phyloP scores from a whole-genome alignment of 2,797 vertebrate species.

The Hoplostethus atlanticus region DNA sequence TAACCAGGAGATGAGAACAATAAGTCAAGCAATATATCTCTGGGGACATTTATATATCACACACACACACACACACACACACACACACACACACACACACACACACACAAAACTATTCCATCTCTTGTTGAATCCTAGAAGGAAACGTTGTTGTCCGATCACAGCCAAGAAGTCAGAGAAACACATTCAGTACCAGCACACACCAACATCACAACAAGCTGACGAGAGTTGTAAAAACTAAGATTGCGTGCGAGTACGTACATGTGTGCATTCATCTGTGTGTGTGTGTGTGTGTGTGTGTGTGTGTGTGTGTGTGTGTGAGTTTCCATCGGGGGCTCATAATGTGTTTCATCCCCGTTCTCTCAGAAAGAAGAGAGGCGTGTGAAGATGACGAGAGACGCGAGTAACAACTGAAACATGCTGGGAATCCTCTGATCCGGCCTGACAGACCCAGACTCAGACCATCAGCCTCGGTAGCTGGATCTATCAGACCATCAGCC shows the following conservation, averaged over 20 bases:
- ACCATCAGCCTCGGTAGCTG: too few species aligned
- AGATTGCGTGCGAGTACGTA: background rate
- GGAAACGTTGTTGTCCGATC: too few species aligned
- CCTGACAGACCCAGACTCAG: too few species aligned
- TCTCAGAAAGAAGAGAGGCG: conserved; percentile 14
- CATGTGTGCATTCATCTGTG: background rate
- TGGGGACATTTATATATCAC: conserved; percentile 10
- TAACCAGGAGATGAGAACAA: conserved; percentile 35
- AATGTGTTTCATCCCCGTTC: conserved; percentile 31
- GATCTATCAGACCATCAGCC: too few species aligned
- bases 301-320: background rate
- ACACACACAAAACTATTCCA: too few species aligned
- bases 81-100: background rate
- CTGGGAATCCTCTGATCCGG: background rate
- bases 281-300: background rate
- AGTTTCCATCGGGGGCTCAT: conserved; percentile 4
- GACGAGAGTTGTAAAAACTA: conserved; percentile 10
- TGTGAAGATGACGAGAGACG: conserved; percentile 26
- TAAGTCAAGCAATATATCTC: conserved; percentile 24
- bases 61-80: background rate
- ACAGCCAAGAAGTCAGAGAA: background rate
- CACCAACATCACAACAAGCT: conserved; percentile 5
- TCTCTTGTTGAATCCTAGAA: too few species aligned
- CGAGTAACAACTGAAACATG: conserved; percentile 4
- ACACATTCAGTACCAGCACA: background rate